phyloP scores from a whole-genome alignment of 2,797 vertebrate species.

The Acanthurus leucopareius region DNA sequence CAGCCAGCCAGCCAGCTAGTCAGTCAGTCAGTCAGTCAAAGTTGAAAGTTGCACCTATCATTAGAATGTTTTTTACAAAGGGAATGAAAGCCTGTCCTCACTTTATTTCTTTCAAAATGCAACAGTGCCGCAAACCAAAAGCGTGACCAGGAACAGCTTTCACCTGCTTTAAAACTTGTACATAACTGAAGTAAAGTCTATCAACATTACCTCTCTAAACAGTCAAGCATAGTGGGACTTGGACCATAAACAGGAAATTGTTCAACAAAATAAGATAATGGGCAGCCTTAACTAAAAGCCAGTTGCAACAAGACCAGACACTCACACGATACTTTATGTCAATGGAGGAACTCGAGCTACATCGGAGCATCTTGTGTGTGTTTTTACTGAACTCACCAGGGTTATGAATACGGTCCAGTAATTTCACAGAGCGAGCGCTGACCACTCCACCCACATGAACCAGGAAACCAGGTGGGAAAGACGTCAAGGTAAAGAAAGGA shows the following conservation, averaged over 20 bases:
- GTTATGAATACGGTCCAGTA: constrained; percentile 98
- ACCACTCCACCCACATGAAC: constrained; percentile 96
- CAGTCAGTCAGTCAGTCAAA: constrained; percentile 34
- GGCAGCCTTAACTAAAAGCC: constrained; percentile 57
- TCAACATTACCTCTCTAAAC: constrained; percentile 28
- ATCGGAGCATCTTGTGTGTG: constrained; percentile 4
- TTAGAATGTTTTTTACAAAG: constrained; percentile 21
- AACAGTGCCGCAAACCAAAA: constrained; percentile 11
- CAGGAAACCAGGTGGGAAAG: constrained; percentile 94
- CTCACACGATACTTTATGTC: constrained; percentile 44
- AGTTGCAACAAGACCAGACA: constrained; percentile 50
- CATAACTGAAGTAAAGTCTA: constrained; percentile 18
- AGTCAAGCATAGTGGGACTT: constrained; percentile 31
- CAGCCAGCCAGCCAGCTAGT: constrained; percentile 30
- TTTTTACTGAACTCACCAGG: constrained; percentile 88
- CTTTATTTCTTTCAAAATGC: constrained; percentile 24
- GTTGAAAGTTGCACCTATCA: constrained; percentile 70
- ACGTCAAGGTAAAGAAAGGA: constrained; percentile 97
- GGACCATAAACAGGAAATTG: constrained; percentile 34
- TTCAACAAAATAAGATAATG: constrained; percentile 49
- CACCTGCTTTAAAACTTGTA: constrained; percentile 56
- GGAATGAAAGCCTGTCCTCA: constrained; percentile 28
- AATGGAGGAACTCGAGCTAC: constrained; percentile 47
- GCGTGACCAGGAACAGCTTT: constrained; percentile 68
- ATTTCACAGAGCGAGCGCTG: constrained; percentile 97